Evolutionary conservation across 2,797 vertebrate genomes (phyloP), one percentile per base, ranked within the genome.

Genomic region (Urocyon cinereoargenteus): DNA sequence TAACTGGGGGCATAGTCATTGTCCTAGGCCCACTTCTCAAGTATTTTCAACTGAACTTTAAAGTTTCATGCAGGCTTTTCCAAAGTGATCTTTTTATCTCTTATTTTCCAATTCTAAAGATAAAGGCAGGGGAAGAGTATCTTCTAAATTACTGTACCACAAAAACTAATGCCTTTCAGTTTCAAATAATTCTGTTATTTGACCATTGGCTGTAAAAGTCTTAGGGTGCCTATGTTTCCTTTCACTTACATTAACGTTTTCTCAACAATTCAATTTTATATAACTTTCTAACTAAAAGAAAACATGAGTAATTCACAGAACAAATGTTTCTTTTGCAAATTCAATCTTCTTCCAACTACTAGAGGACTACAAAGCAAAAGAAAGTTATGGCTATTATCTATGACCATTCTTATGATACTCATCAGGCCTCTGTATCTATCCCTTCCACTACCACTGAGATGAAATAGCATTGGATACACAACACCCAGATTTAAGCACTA

Each of bases 191-290:
- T 64, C 86, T 89, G 53, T 55, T 85, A 57, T 77, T 91, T 94
- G 51, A 68, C 36, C 26, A 90, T n/a, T 86, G 62, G 51, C 81
- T 88, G 7, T 88, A 66, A 97, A 86, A 91, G 78, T 66, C 51
- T 86, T 82, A 95, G 45, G 31, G 73, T 89, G 19, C 28, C 73
- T 92, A 13, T 19, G 19, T 59, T 94, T 64, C 40, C 75, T 96
- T 86, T 88, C 72, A 70, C 64, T 92, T 92, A 49, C 66, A 82
- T 81, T 77, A 86, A 87, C 91, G 88, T 97, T 96, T 96, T 94
- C 88, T 86, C 62, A 96, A 87, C 86, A 97, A 97, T 96, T 89
- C 83, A 87, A 92, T 97, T 95, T 97, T 96, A 90, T 82, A 49
- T 73, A 94, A 77, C 34, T 75, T 96, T 95, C 89, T 94, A 95